phyloP scores from a whole-genome alignment of 2,113 vertebrate species.

The Morphnarchus princeps region DNA sequence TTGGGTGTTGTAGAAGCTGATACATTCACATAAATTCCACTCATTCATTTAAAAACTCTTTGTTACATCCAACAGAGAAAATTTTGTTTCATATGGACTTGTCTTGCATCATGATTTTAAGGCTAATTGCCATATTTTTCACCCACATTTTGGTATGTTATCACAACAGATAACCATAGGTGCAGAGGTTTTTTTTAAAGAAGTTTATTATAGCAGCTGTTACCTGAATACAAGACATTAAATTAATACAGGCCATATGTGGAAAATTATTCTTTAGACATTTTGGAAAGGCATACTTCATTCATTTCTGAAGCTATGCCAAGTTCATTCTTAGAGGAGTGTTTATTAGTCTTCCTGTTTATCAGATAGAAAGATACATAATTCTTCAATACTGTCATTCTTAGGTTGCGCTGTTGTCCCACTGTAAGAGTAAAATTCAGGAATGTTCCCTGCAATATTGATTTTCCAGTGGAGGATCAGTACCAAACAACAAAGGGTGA shows the following conservation, averaged over 20 bases:
- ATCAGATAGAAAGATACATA: background rate
- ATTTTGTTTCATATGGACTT: background rate
- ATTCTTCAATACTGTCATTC: background rate
- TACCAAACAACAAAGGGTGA: background rate
- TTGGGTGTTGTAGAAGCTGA: background rate
- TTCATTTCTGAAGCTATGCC: background rate
- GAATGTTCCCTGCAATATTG: background rate
- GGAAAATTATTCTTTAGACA: background rate
- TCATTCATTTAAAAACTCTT: background rate
- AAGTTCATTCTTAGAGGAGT: background rate
- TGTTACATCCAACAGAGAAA: background rate
- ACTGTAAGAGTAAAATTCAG: background rate
- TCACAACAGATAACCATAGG: background rate
- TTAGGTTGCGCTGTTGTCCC: background rate
- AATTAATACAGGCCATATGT: background rate
- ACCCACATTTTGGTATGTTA: background rate
- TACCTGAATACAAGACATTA: background rate
- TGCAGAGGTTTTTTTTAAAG: fast-evolving
- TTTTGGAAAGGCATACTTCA: background rate
- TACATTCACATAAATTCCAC: background rate
- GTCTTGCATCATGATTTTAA: background rate
- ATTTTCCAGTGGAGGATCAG: background rate
- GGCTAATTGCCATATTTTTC: background rate
- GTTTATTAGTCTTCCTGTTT: background rate
- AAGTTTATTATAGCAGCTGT: background rate